Conservation (phyloP, 2,797 vertebrate species). For the Lepilemur septentrionalis region DNA sequence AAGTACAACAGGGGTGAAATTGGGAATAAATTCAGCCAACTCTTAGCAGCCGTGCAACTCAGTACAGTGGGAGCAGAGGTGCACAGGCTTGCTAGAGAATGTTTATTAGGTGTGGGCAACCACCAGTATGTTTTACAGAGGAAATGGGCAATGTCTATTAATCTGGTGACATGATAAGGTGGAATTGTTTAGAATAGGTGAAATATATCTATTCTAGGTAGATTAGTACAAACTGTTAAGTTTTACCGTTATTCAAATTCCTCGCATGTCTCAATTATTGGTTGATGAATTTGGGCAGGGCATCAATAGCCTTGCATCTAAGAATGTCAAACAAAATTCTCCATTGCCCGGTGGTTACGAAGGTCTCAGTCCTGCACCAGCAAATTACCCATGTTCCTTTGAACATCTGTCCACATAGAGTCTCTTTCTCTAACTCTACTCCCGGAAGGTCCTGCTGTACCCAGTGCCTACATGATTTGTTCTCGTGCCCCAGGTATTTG, state of each 20-base stretch:
- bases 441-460: not conserved
- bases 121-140: not conserved
- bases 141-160: not conserved
- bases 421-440: not conserved
- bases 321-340: not conserved
- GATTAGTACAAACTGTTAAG: not conserved
- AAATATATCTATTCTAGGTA: not conserved
- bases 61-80: not conserved
- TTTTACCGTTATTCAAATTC: not conserved
- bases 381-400: not conserved
- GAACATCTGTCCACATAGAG: not conserved
- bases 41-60: not conserved
- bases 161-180: not conserved
- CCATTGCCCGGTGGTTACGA: not conserved
- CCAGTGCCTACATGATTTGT: not conserved
- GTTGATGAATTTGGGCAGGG: not conserved
- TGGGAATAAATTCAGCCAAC: not conserved
- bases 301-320: not conserved
- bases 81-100: not conserved
- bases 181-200: not conserved
- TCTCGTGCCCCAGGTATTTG: not conserved
- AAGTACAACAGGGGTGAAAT: not conserved
- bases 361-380: not conserved
- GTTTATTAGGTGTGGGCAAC: not conserved
- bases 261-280: not conserved